Conservation (phyloP, 2,888 invertebrate genomes). For the Ophion slaviceki region DNA sequence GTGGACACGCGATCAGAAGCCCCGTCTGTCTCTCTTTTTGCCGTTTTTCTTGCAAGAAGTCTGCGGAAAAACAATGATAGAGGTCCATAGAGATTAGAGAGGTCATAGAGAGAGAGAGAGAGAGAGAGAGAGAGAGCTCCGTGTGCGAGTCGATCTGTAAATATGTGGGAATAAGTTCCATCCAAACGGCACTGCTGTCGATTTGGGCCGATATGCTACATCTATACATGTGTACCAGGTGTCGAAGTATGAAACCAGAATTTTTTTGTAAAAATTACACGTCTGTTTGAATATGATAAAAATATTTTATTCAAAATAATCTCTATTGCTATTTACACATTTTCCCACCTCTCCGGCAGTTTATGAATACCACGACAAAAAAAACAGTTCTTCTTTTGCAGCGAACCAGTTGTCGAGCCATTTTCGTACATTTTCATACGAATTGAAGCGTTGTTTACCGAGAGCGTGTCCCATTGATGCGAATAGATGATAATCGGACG, state of each 20-base stretch:
- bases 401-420: too few species aligned
- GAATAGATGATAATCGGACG: too few species aligned
- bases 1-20: conserved; percentile 50
- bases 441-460: too few species aligned
- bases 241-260: not conserved
- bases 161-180: not conserved
- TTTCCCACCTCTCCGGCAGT: too few species aligned
- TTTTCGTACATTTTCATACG: too few species aligned
- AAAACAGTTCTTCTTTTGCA: too few species aligned
- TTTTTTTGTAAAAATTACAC: not conserved
- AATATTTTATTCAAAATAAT: too few species aligned
- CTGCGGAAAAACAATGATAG: not conserved
- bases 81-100: not conserved
- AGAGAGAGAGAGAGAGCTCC: not conserved
- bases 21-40: not conserved
- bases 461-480: too few species aligned
- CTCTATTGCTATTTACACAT: too few species aligned
- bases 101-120: not conserved
- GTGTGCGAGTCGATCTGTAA: not conserved
- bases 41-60: not conserved
- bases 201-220: not conserved
- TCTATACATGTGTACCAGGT: not conserved
- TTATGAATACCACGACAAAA: too few species aligned
- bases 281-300: too few species aligned
- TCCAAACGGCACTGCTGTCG: not conserved